A percentile compares a stretch with the other conserved stretches of the same genome.
phyloP scores from a whole-genome alignment of 2,113 vertebrate genomes.

The Triplophysa dalaica region DNA sequence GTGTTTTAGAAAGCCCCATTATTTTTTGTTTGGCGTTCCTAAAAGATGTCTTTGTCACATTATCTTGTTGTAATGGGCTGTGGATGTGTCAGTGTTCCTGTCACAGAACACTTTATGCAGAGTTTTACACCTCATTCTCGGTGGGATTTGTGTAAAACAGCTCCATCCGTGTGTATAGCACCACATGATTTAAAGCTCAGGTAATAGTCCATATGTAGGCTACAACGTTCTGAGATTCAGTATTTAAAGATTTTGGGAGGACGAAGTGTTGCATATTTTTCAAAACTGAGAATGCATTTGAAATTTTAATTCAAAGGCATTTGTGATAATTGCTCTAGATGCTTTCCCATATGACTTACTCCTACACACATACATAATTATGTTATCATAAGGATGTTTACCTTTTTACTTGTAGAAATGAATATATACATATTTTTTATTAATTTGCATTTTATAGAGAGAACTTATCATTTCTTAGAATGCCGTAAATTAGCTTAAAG shows the following conservation, averaged over 20 bases:
- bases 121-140: constrained; percentile 10
- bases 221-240: background rate
- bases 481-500: too few species aligned
- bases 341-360: too few species aligned
- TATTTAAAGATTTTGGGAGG: background rate
- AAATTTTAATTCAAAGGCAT: too few species aligned
- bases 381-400: too few species aligned
- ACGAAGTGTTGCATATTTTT: background rate
- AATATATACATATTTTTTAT: too few species aligned
- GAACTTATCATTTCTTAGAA: too few species aligned
- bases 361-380: too few species aligned
- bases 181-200: background rate
- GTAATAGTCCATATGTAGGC: background rate
- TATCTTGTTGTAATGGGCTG: constrained; percentile 23
- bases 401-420: too few species aligned
- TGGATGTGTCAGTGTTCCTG: background rate
- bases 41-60: constrained; percentile 8
- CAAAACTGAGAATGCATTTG: too few species aligned
- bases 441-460: too few species aligned
- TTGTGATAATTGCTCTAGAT: too few species aligned
- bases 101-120: background rate
- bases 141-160: constrained; percentile 9
- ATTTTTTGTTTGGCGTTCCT: background rate
- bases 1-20: too few species aligned
- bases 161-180: background rate